Percentiles rank a stretch among this genome's conserved stretches.
phyloP scores from a whole-genome alignment of 2,797 vertebrate genomes.

The Mallotus villosus region DNA sequence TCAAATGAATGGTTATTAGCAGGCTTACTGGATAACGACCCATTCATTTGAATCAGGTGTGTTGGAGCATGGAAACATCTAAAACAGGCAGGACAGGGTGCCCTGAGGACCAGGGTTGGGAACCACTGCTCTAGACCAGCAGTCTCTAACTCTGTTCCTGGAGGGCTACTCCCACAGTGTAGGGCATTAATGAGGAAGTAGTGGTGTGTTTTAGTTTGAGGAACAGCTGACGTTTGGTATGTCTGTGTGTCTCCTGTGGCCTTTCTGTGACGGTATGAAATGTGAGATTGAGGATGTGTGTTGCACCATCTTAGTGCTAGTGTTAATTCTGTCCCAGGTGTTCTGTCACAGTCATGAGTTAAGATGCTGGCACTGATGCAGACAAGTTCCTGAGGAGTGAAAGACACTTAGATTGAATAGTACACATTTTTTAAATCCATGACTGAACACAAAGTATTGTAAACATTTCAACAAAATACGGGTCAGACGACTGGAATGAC shows the following conservation, averaged over 20 bases:
- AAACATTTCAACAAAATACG: too few species aligned
- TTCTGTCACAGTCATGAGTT: neutral
- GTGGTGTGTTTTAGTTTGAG: neutral
- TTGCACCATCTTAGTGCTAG: neutral
- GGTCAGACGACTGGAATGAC: too few species aligned
- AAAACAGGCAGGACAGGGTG: too few species aligned
- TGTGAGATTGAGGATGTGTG: constrained; percentile 40
- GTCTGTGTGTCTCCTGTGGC: too few species aligned
- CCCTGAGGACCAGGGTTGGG: too few species aligned
- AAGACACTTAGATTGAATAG: neutral
- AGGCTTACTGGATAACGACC: too few species aligned
- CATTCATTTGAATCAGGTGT: too few species aligned
- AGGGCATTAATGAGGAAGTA: neutral
- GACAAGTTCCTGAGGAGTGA: neutral
- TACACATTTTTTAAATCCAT: neutral
- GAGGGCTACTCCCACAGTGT: neutral
- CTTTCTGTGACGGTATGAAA: constrained; percentile 2
- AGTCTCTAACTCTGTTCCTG: too few species aligned
- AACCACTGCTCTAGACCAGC: too few species aligned
- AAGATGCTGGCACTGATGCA: neutral
- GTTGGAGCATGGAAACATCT: too few species aligned
- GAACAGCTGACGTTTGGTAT: too few species aligned
- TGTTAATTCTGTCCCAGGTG: neutral
- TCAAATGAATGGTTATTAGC: too few species aligned
- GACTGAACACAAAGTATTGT: neutral